Evolutionary conservation across 2,113 vertebrate species (phyloP).

Genomic region (Perca schrenkii): DNA sequence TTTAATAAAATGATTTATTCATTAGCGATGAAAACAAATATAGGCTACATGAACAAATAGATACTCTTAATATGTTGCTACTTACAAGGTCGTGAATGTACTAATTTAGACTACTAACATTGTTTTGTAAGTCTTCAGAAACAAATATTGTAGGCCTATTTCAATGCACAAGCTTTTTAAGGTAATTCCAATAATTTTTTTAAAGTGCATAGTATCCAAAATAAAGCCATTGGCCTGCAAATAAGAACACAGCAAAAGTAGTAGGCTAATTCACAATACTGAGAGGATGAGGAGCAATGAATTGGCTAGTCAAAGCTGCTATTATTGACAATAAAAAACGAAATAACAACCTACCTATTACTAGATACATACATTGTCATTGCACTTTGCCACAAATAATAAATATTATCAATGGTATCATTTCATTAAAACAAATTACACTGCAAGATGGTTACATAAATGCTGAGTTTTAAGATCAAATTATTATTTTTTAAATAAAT

Average conservation of each 20-base stretch:
- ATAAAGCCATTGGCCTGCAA: constrained; percentile 58
- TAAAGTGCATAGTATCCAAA: constrained; percentile 86
- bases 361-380: constrained; percentile 91
- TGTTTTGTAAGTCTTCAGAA: constrained; percentile 44
- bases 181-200: constrained; percentile 71
- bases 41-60: constrained; percentile 67
- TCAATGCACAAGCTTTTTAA: constrained; percentile 62
- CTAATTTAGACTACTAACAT: constrained; percentile 48
- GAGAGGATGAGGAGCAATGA: constrained; percentile 65
- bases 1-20: constrained; percentile 78
- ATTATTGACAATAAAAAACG: constrained; percentile 70
- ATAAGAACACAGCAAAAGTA: constrained; percentile 69
- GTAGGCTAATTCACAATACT: constrained; percentile 71
- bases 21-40: constrained; percentile 71
- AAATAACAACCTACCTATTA: constrained; percentile 83
- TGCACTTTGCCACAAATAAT: constrained; percentile 95
- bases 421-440: constrained; percentile 77
- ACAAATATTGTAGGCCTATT: constrained; percentile 46
- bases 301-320: constrained; percentile 52
- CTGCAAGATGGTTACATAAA: constrained; percentile 74
- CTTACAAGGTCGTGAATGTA: constrained; percentile 41
- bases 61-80: constrained; percentile 57
- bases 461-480: constrained; percentile 59
- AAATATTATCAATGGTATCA: constrained; percentile 80
- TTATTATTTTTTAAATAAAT: constrained; percentile 55